phyloP scores from a whole-genome alignment of 92 coral and sea anemone species.

The Pocillopora meandrina region DNA sequence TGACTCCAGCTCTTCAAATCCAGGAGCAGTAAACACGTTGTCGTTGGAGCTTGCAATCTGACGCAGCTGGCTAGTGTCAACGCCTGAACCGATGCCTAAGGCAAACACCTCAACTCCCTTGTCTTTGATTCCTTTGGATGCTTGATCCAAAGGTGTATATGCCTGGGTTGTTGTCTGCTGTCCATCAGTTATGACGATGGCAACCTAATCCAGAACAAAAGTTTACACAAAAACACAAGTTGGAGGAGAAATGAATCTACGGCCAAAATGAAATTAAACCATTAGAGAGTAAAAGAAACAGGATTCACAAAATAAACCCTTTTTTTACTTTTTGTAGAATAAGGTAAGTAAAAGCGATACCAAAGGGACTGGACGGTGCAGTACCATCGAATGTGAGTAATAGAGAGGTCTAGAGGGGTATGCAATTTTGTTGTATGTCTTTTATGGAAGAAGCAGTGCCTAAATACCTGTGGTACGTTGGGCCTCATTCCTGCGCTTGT shows the following conservation, averaged over 20 bases:
- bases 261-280: too few relatives aligned
- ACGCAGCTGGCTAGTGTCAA: slow-evolving; percentile 33
- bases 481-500: slow-evolving; percentile 55
- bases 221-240: too few relatives aligned
- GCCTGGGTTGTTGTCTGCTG: slow-evolving; percentile 42
- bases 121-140: slow-evolving; percentile 59
- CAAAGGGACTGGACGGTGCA: not conserved
- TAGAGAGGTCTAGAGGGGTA: not conserved
- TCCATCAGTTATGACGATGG: slow-evolving; percentile 68
- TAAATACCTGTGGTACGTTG: slow-evolving; percentile 8
- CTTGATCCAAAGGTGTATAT: slow-evolving; percentile 47
- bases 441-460: not conserved
- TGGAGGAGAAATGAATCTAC: not conserved
- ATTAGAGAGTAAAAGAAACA: too few relatives aligned
- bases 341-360: too few relatives aligned
- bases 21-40: slow-evolving; percentile 24
- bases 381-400: not conserved
- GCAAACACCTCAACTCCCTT: slow-evolving; percentile 58
- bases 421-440: not conserved
- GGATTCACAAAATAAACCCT: too few relatives aligned
- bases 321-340: too few relatives aligned
- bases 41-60: slow-evolving; percentile 41
- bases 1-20: slow-evolving; percentile 17
- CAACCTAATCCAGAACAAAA: slow-evolving; percentile 25
- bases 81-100: slow-evolving; percentile 54